Evolutionary conservation across 2,113 vertebrate genomes (phyloP), one percentile per base, ranked within the genome.

Genomic region (Tursiops truncatus): DNA sequence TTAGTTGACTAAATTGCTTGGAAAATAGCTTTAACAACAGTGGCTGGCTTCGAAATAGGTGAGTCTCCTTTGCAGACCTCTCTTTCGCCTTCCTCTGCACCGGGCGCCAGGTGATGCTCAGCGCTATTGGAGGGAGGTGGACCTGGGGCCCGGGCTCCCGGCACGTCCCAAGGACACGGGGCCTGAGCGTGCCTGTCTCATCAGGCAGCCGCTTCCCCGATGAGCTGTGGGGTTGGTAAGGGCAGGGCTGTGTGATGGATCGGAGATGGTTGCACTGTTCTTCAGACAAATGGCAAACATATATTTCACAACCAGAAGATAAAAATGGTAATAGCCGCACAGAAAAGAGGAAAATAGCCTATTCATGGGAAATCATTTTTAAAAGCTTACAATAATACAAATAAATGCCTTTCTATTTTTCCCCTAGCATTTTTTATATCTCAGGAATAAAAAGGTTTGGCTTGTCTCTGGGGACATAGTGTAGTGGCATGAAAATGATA

Each of bases 1-100:
- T 94, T 62, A 80, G 60, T 84, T 88, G 47, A 60, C 44, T 28
- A 74, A 94, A 97, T 82, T 68, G 77, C 76, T 93, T 84, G 82
- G 89, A 88, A 91, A 91, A 33, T 26, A 80, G 76, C 81, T 62
- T 71, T 60, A 17, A 73, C 11, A 53, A 87, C 86, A 26, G 70
- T 58, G 41, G 31, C 71, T 80, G 44, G 38, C 60, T 21, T 6
- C 4, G 65, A 74, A 93, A 20, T 18, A 7, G 10, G 56, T 5
- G 62, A 63, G 47, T 79, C 82, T 68, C 60, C 81, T 31, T 84
- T 68, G 74, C 65, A 60, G 73, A 31, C 44, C 20, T 73, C 3
- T 3, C 6, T 67, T 44, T 62, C 15, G 26, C 36, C 20, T 70
- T 33, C 56, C 50, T 93, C 47, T 53, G n/a, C 14, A 2, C 44